These are phyloP conservation scores for Xestia xanthographa DNA, from an alignment of 2,888 invertebrate genomes.

Conservation along the genomic window DNA sequence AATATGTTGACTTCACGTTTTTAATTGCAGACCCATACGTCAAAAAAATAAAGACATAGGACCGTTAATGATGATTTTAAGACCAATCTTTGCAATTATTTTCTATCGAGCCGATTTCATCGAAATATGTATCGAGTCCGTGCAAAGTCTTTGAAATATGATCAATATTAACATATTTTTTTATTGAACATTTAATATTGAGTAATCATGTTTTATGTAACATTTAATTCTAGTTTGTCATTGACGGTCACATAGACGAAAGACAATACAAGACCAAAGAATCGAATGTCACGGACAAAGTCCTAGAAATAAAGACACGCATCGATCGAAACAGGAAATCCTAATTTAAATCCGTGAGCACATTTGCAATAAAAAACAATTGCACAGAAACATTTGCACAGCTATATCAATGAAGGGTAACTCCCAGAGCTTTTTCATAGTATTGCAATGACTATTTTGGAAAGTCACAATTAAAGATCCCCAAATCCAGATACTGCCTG, in stretches of 20 bases:
- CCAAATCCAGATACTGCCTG: not conserved
- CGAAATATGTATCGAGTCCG: no score
- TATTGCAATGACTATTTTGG: not conserved
- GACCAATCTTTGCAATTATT: no score
- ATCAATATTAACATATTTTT: no score
- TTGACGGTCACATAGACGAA: not conserved
- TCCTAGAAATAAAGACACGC: slow-evolving; percentile 12
- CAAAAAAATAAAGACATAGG: no score
- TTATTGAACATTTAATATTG: no score
- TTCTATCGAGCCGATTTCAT: no score
- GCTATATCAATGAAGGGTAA: slow-evolving; percentile 5
- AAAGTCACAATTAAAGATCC: not conserved
- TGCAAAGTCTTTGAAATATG: no score
- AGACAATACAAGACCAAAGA: not conserved
- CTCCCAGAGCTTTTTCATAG: not conserved
- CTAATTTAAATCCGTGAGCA: slow-evolving; percentile 50
- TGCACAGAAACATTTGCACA: slow-evolving; percentile 25
- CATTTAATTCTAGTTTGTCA: not conserved
- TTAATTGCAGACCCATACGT: no score
- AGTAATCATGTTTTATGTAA: not conserved
- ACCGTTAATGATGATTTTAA: no score
- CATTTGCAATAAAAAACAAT: no score
- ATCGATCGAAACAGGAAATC: slow-evolving; percentile 53
- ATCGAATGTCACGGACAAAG: slow-evolving; percentile 37
- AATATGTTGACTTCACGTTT: no score